Percentiles rank a stretch among this genome's conserved stretches.
Evolutionary conservation across 1,140 invertebrate species (phyloP).

Genomic region (Heliconius hermathena): DNA sequence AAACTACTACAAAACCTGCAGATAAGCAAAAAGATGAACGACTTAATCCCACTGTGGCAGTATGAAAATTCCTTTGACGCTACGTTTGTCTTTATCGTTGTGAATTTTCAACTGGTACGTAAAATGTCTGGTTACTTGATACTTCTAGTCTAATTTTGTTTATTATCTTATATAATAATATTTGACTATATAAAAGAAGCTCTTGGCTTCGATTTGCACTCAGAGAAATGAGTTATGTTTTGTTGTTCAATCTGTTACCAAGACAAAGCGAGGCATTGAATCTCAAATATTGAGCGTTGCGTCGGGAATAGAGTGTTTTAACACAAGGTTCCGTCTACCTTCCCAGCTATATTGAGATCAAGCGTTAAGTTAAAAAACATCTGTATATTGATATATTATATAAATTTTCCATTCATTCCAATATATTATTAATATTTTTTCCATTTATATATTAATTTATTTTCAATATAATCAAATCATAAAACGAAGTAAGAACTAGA

Average conservation of each 20-base stretch:
- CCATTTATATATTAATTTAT: not conserved
- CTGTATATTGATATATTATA: too few species aligned
- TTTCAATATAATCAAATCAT: not conserved
- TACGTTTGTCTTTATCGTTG: constrained; percentile 55
- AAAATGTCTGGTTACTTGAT: not conserved
- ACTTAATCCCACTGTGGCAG: constrained; percentile 56
- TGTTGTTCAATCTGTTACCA: too few species aligned
- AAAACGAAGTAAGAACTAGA: not conserved
- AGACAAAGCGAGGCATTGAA: too few species aligned
- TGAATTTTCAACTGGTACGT: constrained; percentile 7
- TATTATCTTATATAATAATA: not conserved
- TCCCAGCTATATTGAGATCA: not conserved
- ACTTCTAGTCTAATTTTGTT: not conserved
- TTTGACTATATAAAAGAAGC: too few species aligned
- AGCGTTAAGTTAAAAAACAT: too few species aligned
- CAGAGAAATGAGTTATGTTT: too few species aligned
- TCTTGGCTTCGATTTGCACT: too few species aligned
- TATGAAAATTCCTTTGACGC: constrained; percentile 54
- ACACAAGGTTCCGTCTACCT: too few species aligned
- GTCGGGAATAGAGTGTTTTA: too few species aligned
- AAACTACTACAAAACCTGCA: constrained; percentile 61
- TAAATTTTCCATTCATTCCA: too few species aligned
- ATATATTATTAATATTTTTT: too few species aligned
- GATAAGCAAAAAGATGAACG: constrained; percentile 68
- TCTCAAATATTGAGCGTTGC: too few species aligned